A percentile compares a stretch with the other conserved stretches of the same genome.
phyloP scores from a whole-genome alignment of 2,113 vertebrate genomes.

The Heterocephalus glaber region DNA sequence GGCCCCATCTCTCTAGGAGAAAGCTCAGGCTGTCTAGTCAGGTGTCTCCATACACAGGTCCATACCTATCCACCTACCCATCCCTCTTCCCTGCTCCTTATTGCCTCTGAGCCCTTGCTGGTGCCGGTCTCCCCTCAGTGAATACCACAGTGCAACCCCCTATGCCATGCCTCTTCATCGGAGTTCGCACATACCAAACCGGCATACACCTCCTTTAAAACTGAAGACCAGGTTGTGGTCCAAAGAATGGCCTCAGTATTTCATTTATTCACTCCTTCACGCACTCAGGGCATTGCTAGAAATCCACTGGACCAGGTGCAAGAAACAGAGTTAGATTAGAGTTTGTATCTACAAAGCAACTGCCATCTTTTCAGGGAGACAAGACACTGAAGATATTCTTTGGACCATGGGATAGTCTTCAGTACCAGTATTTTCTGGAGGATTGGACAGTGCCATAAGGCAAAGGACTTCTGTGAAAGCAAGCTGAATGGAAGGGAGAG shows the following conservation, averaged over 20 bases:
- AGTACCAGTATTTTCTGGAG: background rate
- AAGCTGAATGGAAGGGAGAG: background rate
- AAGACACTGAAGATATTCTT: background rate
- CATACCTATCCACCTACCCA: background rate
- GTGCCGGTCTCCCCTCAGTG: background rate
- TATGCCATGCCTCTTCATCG: background rate
- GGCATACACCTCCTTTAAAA: background rate
- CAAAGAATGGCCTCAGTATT: background rate
- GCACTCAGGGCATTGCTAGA: no score
- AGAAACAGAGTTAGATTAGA: background rate
- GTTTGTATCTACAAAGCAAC: background rate
- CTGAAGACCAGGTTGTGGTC: background rate
- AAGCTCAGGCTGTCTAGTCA: background rate
- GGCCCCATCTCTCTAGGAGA: background rate
- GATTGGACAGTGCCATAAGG: background rate
- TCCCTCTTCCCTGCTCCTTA: background rate
- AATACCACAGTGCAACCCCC: rapidly evolving
- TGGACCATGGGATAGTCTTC: background rate
- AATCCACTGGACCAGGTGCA: background rate
- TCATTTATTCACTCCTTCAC: background rate
- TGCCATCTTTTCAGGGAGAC: background rate
- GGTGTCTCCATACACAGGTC: background rate
- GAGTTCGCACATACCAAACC: background rate
- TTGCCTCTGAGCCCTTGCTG: background rate
- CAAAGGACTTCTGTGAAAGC: background rate